Percentiles rank a stretch among this genome's conserved stretches.
phyloP scores from a whole-genome alignment of 2,888 invertebrate genomes.

The Sesamia inferens region DNA sequence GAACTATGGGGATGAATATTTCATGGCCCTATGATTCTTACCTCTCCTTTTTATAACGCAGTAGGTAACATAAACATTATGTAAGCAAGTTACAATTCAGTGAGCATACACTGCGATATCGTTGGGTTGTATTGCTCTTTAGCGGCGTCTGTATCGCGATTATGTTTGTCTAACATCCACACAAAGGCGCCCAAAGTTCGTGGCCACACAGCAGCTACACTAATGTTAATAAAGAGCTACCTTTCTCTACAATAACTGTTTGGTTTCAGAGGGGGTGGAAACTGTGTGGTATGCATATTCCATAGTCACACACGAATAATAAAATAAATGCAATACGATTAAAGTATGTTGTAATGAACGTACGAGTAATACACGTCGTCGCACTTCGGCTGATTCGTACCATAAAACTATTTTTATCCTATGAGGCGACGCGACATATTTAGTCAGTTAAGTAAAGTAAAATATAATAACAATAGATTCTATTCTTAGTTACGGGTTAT shows the following conservation, averaged over 20 bases:
- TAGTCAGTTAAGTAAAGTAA: constrained; percentile 58
- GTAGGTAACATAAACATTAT: neutral
- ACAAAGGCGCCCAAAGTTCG: neutral
- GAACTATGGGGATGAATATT: neutral
- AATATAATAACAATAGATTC: constrained; percentile 77
- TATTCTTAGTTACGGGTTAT: constrained; percentile 83
- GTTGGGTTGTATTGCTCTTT: neutral
- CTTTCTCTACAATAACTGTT: neutral
- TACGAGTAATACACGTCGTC: constrained; percentile 13
- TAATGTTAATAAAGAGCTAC: neutral
- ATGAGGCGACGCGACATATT: constrained; percentile 33
- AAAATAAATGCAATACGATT: neutral
- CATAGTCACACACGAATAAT: neutral
- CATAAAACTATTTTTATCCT: constrained; percentile 43
- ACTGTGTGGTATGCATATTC: neutral
- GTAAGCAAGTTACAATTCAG: neutral
- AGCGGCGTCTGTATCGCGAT: neutral
- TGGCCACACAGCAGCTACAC: neutral
- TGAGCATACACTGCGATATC: neutral
- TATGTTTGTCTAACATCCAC: neutral
- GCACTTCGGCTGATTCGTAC: constrained; percentile 18
- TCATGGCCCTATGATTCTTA: neutral
- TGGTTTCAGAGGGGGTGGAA: neutral
- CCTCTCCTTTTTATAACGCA: neutral
- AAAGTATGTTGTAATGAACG: constrained; percentile 20